phyloP scores from a whole-genome alignment of 2,888 invertebrate species.

The Melanargia galathea region DNA sequence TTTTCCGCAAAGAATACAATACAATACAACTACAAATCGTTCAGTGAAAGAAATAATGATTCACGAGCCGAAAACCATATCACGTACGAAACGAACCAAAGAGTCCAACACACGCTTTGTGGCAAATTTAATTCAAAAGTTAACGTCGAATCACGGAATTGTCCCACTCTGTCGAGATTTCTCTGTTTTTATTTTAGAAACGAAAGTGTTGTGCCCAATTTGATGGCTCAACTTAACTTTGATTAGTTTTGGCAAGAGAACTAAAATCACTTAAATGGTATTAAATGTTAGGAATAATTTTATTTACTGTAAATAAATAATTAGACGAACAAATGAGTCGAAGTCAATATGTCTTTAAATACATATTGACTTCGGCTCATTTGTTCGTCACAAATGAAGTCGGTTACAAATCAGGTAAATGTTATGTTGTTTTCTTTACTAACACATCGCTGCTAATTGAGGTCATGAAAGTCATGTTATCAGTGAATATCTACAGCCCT shows the following conservation, averaged over 20 bases:
- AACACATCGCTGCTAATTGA: too few species aligned
- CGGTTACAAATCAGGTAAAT: too few species aligned
- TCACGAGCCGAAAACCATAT: conserved; percentile 50
- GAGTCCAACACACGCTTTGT: conserved; percentile 49
- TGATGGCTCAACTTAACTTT: conserved; percentile 34
- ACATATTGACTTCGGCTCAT: too few species aligned
- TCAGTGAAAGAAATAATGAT: background rate
- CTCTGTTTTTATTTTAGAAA: conserved; percentile 52
- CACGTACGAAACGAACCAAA: conserved; percentile 65
- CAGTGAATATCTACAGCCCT: too few species aligned
- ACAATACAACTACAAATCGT: background rate
- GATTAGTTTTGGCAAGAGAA: conserved; percentile 25
- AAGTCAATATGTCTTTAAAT: too few species aligned
- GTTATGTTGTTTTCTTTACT: too few species aligned
- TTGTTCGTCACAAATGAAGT: too few species aligned
- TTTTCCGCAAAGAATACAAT: background rate
- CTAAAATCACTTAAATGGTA: background rate
- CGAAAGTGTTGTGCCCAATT: conserved; percentile 45
- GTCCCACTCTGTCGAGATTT: conserved; percentile 55
- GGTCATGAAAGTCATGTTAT: too few species aligned
- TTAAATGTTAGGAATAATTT: background rate
- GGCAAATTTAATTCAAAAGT: conserved; percentile 53
- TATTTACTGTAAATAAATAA: background rate
- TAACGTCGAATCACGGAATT: conserved; percentile 55
- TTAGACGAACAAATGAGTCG: too few species aligned